Evolutionary conservation across 1,140 invertebrate genomes (phyloP).

Genomic region (Apis cerana): DNA sequence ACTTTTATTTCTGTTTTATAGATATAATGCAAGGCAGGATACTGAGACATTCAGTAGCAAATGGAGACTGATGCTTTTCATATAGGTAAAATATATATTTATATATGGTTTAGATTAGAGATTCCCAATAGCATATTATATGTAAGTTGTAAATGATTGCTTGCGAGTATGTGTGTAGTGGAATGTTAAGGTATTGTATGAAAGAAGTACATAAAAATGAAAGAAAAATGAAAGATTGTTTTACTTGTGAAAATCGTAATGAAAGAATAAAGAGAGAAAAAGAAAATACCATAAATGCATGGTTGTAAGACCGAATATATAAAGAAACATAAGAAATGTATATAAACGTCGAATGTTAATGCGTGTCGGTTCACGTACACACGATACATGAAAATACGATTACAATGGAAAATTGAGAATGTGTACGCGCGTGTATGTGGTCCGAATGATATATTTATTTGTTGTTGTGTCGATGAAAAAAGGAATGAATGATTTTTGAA

Average conservation of each 20-base stretch:
- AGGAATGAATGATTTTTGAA: conserved; percentile 38
- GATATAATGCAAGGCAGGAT: conserved; percentile 50
- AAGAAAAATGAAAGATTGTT: conserved; percentile 2
- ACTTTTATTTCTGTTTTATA: conserved; percentile 40
- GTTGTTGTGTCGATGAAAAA: conserved; percentile 57
- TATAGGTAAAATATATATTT: conserved; percentile 82
- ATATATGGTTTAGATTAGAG: conserved; percentile 78
- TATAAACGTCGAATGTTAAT: conserved; percentile 65
- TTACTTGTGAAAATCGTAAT: neutral
- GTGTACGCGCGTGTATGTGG: conserved; percentile 31
- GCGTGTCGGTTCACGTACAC: conserved; percentile 52
- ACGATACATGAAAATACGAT: conserved; percentile 22
- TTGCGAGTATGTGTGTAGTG: conserved; percentile 21
- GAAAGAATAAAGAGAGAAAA: neutral
- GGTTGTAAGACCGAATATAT: conserved; percentile 14
- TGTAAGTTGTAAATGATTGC: conserved; percentile 67
- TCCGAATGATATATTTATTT: conserved; percentile 71
- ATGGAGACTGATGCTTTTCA: conserved; percentile 81
- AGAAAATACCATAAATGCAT: neutral
- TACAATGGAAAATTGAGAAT: neutral
- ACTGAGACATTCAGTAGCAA: conserved; percentile 68
- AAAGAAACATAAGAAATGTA: conserved; percentile 54
- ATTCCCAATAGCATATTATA: conserved; percentile 73
- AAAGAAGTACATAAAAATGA: neutral
- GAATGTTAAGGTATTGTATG: neutral